A percentile compares a stretch with the other conserved stretches of the same genome.
These are phyloP conservation scores for Rhizoglyphus robini DNA, from an alignment of 1,140 invertebrate species.

Conservation along the genomic window DNA sequence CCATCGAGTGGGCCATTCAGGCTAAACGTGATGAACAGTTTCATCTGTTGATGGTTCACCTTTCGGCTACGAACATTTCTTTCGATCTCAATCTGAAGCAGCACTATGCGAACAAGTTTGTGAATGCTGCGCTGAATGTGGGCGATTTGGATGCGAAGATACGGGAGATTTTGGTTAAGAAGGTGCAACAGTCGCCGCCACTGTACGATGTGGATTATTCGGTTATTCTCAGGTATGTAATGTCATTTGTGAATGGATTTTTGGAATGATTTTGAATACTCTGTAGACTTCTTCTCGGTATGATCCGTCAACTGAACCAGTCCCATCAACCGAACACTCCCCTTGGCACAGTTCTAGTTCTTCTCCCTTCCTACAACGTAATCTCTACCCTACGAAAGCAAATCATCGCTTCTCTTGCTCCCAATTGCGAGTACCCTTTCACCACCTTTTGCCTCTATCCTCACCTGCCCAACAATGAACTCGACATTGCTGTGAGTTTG, in stretches of 20 bases:
- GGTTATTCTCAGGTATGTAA: no score
- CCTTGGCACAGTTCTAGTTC: not conserved
- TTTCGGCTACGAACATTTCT: not conserved
- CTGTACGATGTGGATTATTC: not conserved
- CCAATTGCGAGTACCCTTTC: not conserved
- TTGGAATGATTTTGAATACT: no score
- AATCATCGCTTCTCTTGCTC: not conserved
- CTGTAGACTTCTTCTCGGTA: not conserved
- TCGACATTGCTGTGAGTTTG: not conserved
- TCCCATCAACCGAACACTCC: not conserved
- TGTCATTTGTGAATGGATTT: not conserved
- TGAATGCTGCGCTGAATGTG: no score
- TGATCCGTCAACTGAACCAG: not conserved
- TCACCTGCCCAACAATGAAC: constrained; percentile 5
- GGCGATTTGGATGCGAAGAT: no score
- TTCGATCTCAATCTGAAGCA: not conserved
- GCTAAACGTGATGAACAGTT: constrained; percentile 44
- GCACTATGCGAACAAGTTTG: not conserved
- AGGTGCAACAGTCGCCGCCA: not conserved
- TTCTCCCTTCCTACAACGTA: not conserved
- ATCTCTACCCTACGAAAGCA: constrained; percentile 2
- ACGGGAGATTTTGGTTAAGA: no score
- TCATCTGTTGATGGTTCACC: constrained; percentile 32
- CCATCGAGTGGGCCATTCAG: constrained; percentile 54
- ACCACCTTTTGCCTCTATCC: constrained; percentile 13